These are phyloP conservation scores for Epiperipatus broadwayi DNA, from an alignment of 2,888 invertebrate species.

Conservation along the genomic window DNA sequence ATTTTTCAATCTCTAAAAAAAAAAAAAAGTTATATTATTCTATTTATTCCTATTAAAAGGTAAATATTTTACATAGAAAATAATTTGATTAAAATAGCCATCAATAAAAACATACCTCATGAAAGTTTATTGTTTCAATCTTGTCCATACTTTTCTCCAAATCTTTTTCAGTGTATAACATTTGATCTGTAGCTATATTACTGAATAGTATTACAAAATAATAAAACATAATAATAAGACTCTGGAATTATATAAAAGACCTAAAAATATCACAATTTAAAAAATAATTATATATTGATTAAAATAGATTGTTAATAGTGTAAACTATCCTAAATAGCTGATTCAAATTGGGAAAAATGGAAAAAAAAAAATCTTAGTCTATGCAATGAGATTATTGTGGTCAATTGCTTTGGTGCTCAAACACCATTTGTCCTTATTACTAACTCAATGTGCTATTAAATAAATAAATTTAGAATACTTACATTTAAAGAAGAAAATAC, in stretches of 20 bases:
- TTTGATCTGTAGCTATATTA: slow-evolving; percentile 87
- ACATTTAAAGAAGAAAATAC: too few species aligned
- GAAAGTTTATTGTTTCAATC: slow-evolving; percentile 94
- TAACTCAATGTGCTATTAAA: too few species aligned
- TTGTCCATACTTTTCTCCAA: slow-evolving; percentile 94
- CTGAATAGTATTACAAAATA: slow-evolving; percentile 31
- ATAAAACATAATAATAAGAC: not conserved
- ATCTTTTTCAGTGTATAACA: slow-evolving; percentile 92
- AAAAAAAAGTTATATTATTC: not conserved
- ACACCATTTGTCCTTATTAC: too few species aligned
- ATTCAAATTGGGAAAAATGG: too few species aligned
- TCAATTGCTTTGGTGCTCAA: too few species aligned
- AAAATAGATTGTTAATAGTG: too few species aligned
- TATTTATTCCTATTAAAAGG: slow-evolving; percentile 1
- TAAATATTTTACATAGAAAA: slow-evolving; percentile 1
- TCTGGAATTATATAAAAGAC: not conserved
- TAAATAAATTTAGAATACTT: too few species aligned
- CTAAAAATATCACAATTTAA: not conserved
- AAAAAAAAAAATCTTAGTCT: too few species aligned
- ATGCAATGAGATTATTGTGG: too few species aligned
- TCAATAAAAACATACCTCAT: slow-evolving; percentile 37
- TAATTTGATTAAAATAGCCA: too few species aligned
- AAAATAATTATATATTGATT: not conserved
- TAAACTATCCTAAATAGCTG: too few species aligned
- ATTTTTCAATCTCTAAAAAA: too few species aligned